phyloP scores from a whole-genome alignment of 2,888 invertebrate species.

The Microplitis deprimator region DNA sequence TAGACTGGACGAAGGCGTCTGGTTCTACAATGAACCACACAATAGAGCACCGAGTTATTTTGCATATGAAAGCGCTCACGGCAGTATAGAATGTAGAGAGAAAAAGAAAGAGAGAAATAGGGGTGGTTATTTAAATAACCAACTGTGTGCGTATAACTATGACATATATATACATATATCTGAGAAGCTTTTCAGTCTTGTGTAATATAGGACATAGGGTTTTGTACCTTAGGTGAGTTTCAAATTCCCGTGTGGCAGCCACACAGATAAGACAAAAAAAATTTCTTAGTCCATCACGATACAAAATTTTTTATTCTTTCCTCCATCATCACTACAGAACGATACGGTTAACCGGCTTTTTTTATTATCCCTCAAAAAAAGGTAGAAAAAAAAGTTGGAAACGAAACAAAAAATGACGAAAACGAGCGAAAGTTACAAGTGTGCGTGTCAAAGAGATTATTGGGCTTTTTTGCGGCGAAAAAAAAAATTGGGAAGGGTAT shows the following conservation, averaged over 20 bases:
- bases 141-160: conserved; percentile 31
- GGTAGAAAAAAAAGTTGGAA: background rate
- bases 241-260: conserved; percentile 23
- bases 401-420: background rate
- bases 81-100: conserved; percentile 55
- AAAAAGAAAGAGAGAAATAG: conserved; percentile 46
- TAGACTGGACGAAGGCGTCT: conserved; percentile 63
- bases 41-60: conserved; percentile 65
- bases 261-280: background rate
- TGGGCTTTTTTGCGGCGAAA: background rate
- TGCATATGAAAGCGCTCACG: conserved; percentile 64
- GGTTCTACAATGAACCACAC: conserved; percentile 67
- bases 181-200: conserved; percentile 53
- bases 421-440: background rate
- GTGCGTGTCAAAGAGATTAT: conserved; percentile 22
- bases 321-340: background rate
- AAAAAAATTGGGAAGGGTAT: background rate
- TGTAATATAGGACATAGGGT: background rate
- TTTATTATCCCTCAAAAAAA: background rate
- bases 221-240: conserved; percentile 24
- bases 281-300: background rate
- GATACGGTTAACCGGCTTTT: conserved; percentile 27
- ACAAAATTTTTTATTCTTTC: conserved; percentile 5
- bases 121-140: conserved; percentile 37
- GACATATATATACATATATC: conserved; percentile 46